Percentiles rank a stretch among this genome's conserved stretches.
Conservation (phyloP, 2,888 invertebrate genomes). For the Dendrolimus houi region DNA sequence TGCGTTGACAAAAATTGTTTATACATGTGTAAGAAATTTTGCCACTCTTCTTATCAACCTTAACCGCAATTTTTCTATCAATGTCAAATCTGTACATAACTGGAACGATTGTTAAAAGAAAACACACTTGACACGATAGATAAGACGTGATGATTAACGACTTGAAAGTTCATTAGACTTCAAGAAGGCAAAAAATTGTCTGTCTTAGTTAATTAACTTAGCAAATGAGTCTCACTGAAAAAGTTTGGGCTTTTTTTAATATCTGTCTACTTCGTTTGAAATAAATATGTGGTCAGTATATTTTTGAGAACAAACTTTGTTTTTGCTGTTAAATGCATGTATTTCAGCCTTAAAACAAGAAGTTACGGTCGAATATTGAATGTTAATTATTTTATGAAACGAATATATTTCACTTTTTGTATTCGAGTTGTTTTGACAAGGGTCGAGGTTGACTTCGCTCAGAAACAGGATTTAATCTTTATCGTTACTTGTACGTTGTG, state of each 20-base stretch:
- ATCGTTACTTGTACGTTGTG: conserved; percentile 13
- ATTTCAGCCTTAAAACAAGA: neutral
- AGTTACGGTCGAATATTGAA: too few species aligned
- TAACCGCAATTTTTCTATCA: too few species aligned
- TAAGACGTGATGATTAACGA: too few species aligned
- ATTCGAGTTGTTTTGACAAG: conserved; percentile 14
- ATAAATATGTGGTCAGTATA: conserved; percentile 8
- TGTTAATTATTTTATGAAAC: too few species aligned
- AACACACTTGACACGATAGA: too few species aligned
- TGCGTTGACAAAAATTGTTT: too few species aligned
- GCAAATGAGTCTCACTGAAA: conserved; percentile 5
- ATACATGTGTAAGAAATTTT: too few species aligned
- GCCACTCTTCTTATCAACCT: too few species aligned
- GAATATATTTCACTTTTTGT: conserved; percentile 3
- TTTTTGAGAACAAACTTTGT: neutral
- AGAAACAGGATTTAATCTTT: conserved; percentile 16
- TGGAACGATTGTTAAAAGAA: too few species aligned
- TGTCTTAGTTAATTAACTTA: conserved; percentile 4
- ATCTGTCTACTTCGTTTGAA: conserved; percentile 4
- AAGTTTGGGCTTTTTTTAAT: neutral
- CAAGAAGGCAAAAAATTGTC: too few species aligned
- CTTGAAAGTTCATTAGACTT: too few species aligned
- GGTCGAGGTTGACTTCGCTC: conserved; percentile 10
- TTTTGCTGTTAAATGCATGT: neutral
- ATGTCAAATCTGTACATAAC: too few species aligned